Evolutionary conservation across 2,888 invertebrate genomes (phyloP), one percentile per base, ranked within the genome.

Genomic region (Erpobdella octoculata): DNA sequence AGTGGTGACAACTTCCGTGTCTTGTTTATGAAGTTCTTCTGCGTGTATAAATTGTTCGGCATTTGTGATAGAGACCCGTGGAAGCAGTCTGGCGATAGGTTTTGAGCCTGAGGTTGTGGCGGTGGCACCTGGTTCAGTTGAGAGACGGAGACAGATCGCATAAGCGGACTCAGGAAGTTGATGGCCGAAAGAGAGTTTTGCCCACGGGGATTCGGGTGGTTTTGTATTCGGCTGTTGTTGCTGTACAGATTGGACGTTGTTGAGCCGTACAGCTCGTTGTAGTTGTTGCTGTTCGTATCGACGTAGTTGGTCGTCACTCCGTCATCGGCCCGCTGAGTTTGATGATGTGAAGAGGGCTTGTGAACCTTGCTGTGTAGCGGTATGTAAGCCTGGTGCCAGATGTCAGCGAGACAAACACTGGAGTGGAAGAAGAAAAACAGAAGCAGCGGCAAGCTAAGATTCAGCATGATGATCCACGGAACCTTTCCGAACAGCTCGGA

Each of bases 381-480:
- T 0, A 25, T 78, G 74, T 82, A 82, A 35, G 81, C 80, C 53
- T 79, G 77, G 74, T 79, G 78, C 83, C 83, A 83, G 48, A 83
- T 81, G 73, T 82, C 81, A 8, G 82, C 81, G 58, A 83, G 77
- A 74, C 82, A 82, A 37, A 82, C 80, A 36, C 80, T 80, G 5
- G 82, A 81, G 75, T 82, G 82, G 77, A 83, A 83, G 35, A 81
- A 78, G 78, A 79, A 82, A 77, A 81, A 82, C 70, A 83, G 87
- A 15, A 88, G 83, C 9, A 89, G 83, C 0, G 89, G 89, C 46
- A 88, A 82, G 28, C 87, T 86, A 35, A 87, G 83, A 72, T 88
- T 84, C 0, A 87, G 86, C 66, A 89, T 83, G 37, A 89, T 85
- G 35, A 87, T 87, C 89, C 89, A 89, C 0, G 87, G 85, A 6